A percentile compares a stretch with the other conserved stretches of the same genome.
phyloP scores from a whole-genome alignment of 2,888 invertebrate genomes.

The Scaptomyza polygonia region DNA sequence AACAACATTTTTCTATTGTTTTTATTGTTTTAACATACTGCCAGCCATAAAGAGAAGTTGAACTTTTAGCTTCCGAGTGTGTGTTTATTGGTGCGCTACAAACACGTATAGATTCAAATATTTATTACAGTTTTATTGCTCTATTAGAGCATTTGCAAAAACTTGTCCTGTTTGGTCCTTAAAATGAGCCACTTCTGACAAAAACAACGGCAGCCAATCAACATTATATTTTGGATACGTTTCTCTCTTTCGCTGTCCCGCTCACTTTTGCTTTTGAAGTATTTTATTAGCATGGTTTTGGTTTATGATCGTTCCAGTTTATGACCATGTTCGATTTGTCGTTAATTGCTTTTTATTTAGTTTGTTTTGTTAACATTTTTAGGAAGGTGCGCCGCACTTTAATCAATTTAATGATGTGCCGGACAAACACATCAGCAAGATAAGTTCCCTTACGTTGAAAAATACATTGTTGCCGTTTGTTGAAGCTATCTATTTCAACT shows the following conservation, averaged over 20 bases:
- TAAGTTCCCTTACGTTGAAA: constrained; percentile 4
- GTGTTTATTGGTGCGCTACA: constrained; percentile 18
- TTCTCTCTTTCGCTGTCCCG: constrained; percentile 6
- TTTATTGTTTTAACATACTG: constrained; percentile 35
- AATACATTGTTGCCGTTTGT: constrained; percentile 6
- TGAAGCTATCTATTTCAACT: neutral
- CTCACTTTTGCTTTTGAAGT: neutral
- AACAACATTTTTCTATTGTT: constrained; percentile 22
- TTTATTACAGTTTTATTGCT: constrained; percentile 65
- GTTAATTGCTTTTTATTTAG: constrained; percentile 26
- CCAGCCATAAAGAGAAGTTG: constrained; percentile 1
- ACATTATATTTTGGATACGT: constrained; percentile 17
- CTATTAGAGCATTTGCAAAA: constrained; percentile 59
- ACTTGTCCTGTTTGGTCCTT: constrained; percentile 48
- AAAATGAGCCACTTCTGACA: constrained; percentile 36
- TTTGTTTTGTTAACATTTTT: constrained; percentile 4
- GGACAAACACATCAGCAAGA: constrained; percentile 21
- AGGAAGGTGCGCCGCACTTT: constrained; percentile 32
- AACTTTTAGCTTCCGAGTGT: constrained; percentile 10
- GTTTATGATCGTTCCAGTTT: constrained; percentile 49
- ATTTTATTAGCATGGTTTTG: constrained; percentile 67
- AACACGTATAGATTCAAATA: constrained; percentile 19
- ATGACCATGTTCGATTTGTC: constrained; percentile 43
- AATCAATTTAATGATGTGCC: constrained; percentile 63
- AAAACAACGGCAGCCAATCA: constrained; percentile 28